Percentiles rank a stretch among this genome's conserved stretches.
Conservation (phyloP, 2,888 invertebrate species). For the Standfussiana lucernea region DNA sequence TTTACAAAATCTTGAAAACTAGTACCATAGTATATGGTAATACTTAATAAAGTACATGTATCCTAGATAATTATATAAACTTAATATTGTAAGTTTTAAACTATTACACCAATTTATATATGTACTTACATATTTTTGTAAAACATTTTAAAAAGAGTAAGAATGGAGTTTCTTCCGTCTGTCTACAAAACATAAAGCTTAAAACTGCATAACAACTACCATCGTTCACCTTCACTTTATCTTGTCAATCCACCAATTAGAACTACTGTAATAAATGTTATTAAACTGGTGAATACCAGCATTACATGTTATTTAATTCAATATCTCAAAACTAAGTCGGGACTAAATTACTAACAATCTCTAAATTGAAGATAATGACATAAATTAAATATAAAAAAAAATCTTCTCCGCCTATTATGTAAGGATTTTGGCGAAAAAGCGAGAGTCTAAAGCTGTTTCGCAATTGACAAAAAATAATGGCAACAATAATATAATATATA, state of each 20-base stretch:
- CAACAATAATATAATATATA: conserved; percentile 34
- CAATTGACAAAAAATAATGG: conserved; percentile 37
- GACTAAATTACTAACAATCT: not conserved
- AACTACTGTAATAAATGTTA: conserved; percentile 8
- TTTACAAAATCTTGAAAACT: no score
- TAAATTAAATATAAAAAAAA: conserved; percentile 1
- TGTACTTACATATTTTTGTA: no score
- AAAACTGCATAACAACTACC: not conserved
- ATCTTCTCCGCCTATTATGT: not conserved
- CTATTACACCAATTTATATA: no score
- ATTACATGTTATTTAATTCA: conserved; percentile 39
- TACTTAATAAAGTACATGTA: no score
- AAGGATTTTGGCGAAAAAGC: not conserved
- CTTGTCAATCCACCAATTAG: conserved; percentile 19
- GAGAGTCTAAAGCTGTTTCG: not conserved
- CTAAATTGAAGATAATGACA: conserved; percentile 38
- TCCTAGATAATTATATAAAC: no score
- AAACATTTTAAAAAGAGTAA: no score
- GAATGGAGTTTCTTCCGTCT: no score
- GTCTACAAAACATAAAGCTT: not conserved
- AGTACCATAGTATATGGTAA: no score
- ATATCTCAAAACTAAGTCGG: conserved; percentile 27
- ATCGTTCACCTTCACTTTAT: not conserved
- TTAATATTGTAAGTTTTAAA: no score
- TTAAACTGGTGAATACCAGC: not conserved